Base-by-base conservation (phyloP, 2,888 invertebrate genomes). In the Neocrepidodera transversa region DNA sequence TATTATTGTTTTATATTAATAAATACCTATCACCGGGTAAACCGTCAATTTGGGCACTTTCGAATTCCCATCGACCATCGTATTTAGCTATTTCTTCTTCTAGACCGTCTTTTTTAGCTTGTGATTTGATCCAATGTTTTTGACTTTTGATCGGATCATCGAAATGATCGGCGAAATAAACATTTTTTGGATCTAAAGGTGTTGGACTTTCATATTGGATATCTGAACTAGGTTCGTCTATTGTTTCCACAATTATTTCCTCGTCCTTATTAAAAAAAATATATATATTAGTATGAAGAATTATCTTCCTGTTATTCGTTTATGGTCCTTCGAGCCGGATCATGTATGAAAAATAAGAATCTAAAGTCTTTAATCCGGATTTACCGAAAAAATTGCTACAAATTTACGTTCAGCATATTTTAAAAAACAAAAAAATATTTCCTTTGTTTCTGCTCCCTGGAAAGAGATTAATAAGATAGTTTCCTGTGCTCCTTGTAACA, bases 21-120 rank as follows among this genome's bases (percentile, higher is more conserved):
- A 5, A 38, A 38, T 36, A 54, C 58, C 88, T 81, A 77, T 99
- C 97, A 49, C 91, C 90, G 1, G 62, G 54, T 20, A 97, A 85
- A 10, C 91, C 87, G 73, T 91, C 89, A 66, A 88, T 87, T 58
- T 85, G 82, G 0, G 96, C 90, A 32, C 87, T 79, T 78, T 94
- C 95, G 3, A 95, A 80, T 75, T 81, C 81, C 89, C 89, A 89
- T 68, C 83, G 82, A 74, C 97, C 98, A 81, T 97, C 95, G 80
- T 97, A 98, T 82, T 97, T 96, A 8, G 96, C 91, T 60, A 97
- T 91, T 64, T 90, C 89, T 62, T 95, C 95, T 68, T 95, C 93
- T 16, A 84, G 82, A 47, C 86, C 88, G 13, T 68, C 66, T 53
- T 97, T 97, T 78, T 93, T 95, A 1, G 97, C 94, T 75, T 92